Evolutionary conservation across 2,113 vertebrate species (phyloP).

Genomic region (Mastomys natalensis): DNA sequence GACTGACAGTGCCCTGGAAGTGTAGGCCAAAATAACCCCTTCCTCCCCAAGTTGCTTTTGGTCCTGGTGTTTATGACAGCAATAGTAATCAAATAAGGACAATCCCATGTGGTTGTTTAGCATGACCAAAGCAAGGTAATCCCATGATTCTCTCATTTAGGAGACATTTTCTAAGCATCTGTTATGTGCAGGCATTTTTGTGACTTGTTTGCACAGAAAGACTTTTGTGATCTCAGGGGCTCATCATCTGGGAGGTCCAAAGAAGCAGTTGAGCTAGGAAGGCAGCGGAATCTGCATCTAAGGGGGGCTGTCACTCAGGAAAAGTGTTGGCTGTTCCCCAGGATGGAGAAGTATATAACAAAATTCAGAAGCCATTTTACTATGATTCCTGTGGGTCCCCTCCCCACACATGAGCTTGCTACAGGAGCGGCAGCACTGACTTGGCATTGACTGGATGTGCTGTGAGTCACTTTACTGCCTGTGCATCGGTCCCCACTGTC

Average conservation of each 20-base stretch:
- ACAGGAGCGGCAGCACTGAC: not conserved
- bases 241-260: not conserved
- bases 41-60: not conserved
- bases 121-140: not conserved
- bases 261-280: not conserved
- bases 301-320: not conserved
- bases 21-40: not conserved
- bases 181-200: not conserved
- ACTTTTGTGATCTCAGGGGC: not conserved
- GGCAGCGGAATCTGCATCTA: rapidly evolving
- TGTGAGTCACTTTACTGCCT: not conserved
- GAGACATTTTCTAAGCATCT: not conserved
- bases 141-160: not conserved
- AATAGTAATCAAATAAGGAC: too few relatives aligned
- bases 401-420: not conserved
- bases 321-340: not conserved
- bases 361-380: not conserved
- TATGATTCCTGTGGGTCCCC: rapidly evolving
- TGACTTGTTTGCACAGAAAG: not conserved
- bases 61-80: not conserved
- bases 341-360: not conserved
- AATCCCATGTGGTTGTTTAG: not conserved
- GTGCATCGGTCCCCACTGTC: not conserved
- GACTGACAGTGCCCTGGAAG: not conserved
- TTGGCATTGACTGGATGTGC: not conserved